Evolutionary conservation across 2,888 invertebrate genomes (phyloP).

Genomic region (Carcina quercana): DNA sequence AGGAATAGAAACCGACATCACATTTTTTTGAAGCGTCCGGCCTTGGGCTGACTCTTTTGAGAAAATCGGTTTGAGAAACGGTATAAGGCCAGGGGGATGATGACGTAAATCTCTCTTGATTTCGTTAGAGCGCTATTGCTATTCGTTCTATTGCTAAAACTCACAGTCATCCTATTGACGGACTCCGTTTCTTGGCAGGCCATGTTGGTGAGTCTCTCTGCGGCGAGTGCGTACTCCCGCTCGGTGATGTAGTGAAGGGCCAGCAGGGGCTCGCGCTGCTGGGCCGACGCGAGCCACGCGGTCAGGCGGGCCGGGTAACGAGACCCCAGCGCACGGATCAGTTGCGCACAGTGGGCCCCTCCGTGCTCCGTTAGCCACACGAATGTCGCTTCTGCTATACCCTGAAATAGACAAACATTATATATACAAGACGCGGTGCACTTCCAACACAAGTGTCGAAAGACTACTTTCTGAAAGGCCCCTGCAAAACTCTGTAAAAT

Average conservation of each 20-base stretch:
- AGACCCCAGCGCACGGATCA: constrained; percentile 16
- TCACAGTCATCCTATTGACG: constrained; percentile 78
- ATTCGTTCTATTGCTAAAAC: too few species aligned
- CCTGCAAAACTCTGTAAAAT: too few species aligned
- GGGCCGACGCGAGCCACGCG: constrained; percentile 19
- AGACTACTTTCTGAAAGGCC: too few species aligned
- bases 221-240: constrained; percentile 23
- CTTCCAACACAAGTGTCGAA: too few species aligned
- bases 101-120: too few species aligned
- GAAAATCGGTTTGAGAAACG: too few species aligned
- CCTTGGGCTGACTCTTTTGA: too few species aligned
- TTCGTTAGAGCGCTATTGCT: too few species aligned
- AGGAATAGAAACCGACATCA: too few species aligned
- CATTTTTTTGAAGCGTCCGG: too few species aligned
- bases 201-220: constrained; percentile 60
- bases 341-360: constrained; percentile 16
- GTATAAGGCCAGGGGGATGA: too few species aligned
- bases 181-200: constrained; percentile 75
- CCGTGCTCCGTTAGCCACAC: constrained; percentile 28
- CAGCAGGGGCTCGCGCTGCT: constrained; percentile 35
- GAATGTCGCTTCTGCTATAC: constrained; percentile 42
- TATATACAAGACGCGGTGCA: too few species aligned
- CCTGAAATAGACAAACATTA: constrained; percentile 29
- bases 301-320: constrained; percentile 14
- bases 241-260: constrained; percentile 26